Conservation (phyloP, 2,888 invertebrate species). For the Latrodectus elegans region DNA sequence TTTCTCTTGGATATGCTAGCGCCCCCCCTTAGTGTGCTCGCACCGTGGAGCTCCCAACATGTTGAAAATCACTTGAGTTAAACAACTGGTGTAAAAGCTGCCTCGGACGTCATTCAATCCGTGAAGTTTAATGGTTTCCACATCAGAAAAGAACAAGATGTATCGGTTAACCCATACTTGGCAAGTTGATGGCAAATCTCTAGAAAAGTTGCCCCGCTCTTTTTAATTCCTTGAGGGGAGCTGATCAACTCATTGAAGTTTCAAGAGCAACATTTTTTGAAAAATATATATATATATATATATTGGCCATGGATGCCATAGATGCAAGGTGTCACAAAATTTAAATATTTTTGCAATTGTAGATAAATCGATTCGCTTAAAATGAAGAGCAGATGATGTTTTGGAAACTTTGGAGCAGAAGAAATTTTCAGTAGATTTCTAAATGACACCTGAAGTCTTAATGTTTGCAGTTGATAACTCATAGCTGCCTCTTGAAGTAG, state of each 20-base stretch:
- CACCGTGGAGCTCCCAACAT: too few species aligned
- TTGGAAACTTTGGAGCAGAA: neutral
- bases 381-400: neutral
- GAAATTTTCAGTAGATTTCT: neutral
- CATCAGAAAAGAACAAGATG: neutral
- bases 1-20: too few species aligned
- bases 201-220: neutral
- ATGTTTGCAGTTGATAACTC: neutral
- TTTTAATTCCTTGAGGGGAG: neutral
- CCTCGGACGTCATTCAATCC: constrained; percentile 7
- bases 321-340: neutral
- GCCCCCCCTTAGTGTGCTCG: too few species aligned
- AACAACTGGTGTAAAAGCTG: neutral
- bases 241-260: neutral
- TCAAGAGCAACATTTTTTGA: constrained; percentile 7
- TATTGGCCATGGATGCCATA: constrained; percentile 11
- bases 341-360: constrained; percentile 15
- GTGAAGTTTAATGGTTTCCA: neutral
- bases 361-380: constrained; percentile 5
- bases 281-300: too few species aligned
- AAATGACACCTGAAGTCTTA: constrained; percentile 6
- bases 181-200: neutral
- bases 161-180: neutral
- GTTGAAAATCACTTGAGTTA: too few species aligned
- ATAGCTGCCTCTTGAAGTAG: neutral